phyloP scores from a whole-genome alignment of 2,888 invertebrate species.

The Torymus tubicola region DNA sequence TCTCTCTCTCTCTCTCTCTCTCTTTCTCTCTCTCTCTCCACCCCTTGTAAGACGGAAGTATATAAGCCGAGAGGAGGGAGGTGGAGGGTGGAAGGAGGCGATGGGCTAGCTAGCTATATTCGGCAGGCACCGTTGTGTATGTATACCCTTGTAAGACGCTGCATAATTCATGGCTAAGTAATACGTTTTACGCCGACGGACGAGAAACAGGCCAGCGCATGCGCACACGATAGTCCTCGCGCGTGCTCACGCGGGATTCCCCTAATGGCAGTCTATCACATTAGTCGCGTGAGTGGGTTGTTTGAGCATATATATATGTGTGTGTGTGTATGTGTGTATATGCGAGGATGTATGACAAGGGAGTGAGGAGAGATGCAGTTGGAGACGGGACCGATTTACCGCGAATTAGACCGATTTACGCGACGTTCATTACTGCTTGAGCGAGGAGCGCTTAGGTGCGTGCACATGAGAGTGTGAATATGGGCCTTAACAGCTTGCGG shows the following conservation, averaged over 20 bases:
- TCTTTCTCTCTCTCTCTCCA: slow-evolving; percentile 37
- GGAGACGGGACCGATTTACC: slow-evolving; percentile 38
- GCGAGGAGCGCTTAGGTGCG: too few relatives aligned
- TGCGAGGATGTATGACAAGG: too few relatives aligned
- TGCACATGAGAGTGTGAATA: not conserved
- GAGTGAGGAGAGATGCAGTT: not conserved
- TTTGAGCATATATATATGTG: too few relatives aligned
- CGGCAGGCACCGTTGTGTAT: slow-evolving; percentile 52
- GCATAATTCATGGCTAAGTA: slow-evolving; percentile 74
- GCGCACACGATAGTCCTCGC: slow-evolving; percentile 47
- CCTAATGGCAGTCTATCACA: slow-evolving; percentile 72
- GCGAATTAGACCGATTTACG: slow-evolving; percentile 38
- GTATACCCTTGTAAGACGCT: slow-evolving; percentile 65
- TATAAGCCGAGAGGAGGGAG: slow-evolving; percentile 30
- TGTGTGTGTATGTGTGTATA: not conserved
- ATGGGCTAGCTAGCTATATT: slow-evolving; percentile 61
- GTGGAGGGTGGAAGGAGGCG: too few relatives aligned
- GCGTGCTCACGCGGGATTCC: slow-evolving; percentile 54
- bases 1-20: not conserved
- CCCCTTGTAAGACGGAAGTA: slow-evolving; percentile 52
- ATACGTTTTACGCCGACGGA: slow-evolving; percentile 69
- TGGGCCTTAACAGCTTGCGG: slow-evolving; percentile 1
- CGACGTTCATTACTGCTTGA: slow-evolving; percentile 14
- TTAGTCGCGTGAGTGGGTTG: slow-evolving; percentile 65
- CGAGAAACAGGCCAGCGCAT: slow-evolving; percentile 51